A percentile compares a stretch with the other conserved stretches of the same genome.
Evolutionary conservation across 2,888 invertebrate genomes (phyloP).

Genomic region (Mystacides longicornis): DNA sequence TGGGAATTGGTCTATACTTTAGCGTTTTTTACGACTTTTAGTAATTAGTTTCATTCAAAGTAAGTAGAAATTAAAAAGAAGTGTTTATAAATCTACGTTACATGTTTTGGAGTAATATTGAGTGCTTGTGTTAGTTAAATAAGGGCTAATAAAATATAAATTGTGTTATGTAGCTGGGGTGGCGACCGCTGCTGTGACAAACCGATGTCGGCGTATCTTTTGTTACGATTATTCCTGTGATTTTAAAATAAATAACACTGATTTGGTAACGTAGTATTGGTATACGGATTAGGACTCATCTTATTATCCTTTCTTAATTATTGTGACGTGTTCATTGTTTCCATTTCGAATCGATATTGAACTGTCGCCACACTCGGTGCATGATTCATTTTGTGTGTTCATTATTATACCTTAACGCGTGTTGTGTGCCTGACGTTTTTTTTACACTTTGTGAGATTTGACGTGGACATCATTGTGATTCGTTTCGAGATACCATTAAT

Average conservation of each 20-base stretch:
- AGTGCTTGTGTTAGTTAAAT: conserved; percentile 14
- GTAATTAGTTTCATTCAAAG: conserved; percentile 49
- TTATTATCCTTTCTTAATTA: not conserved
- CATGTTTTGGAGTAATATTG: conserved; percentile 3
- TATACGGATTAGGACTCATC: not conserved
- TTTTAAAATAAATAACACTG: not conserved
- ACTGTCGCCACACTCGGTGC: conserved; percentile 13
- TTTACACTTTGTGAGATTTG: conserved; percentile 8
- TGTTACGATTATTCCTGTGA: conserved; percentile 15
- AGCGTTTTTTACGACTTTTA: conserved; percentile 56
- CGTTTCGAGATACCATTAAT: not conserved
- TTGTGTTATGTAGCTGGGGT: conserved; percentile 37
- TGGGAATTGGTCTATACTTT: conserved; percentile 62
- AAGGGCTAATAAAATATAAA: conserved; percentile 29
- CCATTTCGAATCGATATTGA: conserved; percentile 21
- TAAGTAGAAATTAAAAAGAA: conserved; percentile 34
- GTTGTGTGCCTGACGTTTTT: conserved; percentile 10
- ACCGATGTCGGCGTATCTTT: conserved; percentile 45
- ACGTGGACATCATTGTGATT: not conserved
- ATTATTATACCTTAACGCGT: conserved; percentile 13
- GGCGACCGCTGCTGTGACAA: conserved; percentile 51
- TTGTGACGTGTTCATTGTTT: conserved; percentile 12
- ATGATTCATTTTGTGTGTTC: conserved; percentile 20
- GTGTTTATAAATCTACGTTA: not conserved
- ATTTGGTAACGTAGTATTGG: not conserved